Evolutionary conservation across 1,140 invertebrate genomes (phyloP).

Genomic region (Probaryconus sp.): DNA sequence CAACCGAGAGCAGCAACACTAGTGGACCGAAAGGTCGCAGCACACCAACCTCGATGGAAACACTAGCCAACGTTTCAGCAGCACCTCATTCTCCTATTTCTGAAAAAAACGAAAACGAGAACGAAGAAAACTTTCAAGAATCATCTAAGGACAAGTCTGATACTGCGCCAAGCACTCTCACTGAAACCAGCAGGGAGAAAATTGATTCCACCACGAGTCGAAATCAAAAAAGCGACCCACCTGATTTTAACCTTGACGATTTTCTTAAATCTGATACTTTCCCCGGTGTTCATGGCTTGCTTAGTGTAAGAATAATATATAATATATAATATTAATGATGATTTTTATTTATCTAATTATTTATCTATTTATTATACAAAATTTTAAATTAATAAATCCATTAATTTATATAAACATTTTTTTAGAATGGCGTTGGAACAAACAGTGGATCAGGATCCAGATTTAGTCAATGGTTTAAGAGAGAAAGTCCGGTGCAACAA

Average conservation of each 20-base stretch:
- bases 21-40: constrained; percentile 72
- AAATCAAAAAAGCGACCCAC: constrained; percentile 59
- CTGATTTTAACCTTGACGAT: constrained; percentile 85
- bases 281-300: constrained; percentile 80
- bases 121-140: constrained; percentile 47
- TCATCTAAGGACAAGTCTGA: constrained; percentile 62
- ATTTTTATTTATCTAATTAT: neutral
- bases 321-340: constrained; percentile 5
- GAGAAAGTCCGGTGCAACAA: constrained; percentile 79
- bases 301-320: constrained; percentile 77
- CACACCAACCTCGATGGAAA: constrained; percentile 72
- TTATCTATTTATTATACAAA: constrained; percentile 1
- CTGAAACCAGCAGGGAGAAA: constrained; percentile 53
- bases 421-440: constrained; percentile 80
- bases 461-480: constrained; percentile 83
- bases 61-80: constrained; percentile 60
- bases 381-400: constrained; percentile 9
- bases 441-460: constrained; percentile 79
- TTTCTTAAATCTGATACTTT: constrained; percentile 84
- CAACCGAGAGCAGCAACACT: constrained; percentile 60
- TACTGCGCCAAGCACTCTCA: constrained; percentile 46
- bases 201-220: constrained; percentile 46
- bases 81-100: constrained; percentile 73
- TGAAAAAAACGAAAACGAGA: constrained; percentile 68
- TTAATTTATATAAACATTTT: constrained; percentile 37